Conservation (phyloP, 1,140 invertebrate genomes). For the Sarcophaga peregrina region DNA sequence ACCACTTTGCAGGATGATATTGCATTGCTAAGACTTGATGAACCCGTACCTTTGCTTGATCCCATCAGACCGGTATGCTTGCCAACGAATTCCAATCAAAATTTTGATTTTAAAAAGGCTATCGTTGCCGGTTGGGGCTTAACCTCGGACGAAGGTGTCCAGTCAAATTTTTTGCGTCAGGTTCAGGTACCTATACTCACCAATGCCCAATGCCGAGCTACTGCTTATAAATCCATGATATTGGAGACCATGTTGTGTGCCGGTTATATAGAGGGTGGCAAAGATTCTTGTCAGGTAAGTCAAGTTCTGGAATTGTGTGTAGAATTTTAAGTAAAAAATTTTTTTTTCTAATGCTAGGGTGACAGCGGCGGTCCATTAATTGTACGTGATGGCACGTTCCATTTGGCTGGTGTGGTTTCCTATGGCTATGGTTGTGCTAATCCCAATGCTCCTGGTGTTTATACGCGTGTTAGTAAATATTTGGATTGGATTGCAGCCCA, state of each 20-base stretch:
- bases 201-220: constrained; percentile 85
- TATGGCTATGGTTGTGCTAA: constrained; percentile 84
- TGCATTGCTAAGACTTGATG: constrained; percentile 70
- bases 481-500: constrained; percentile 63
- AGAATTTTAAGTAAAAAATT: constrained; percentile 43
- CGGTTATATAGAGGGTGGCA: constrained; percentile 86
- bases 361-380: constrained; percentile 83
- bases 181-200: constrained; percentile 89
- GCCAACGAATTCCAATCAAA: constrained; percentile 68
- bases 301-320: neutral
- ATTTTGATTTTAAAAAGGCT: constrained; percentile 69
- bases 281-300: constrained; percentile 87
- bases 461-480: constrained; percentile 61
- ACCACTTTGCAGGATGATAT: constrained; percentile 80
- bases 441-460: constrained; percentile 84
- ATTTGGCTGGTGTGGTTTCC: constrained; percentile 83
- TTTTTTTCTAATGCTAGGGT: constrained; percentile 53
- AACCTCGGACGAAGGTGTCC: constrained; percentile 83
- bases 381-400: constrained; percentile 86
- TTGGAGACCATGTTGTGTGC: constrained; percentile 91
- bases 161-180: constrained; percentile 85
- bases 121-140: constrained; percentile 92
- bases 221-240: constrained; percentile 90
- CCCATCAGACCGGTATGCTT: constrained; percentile 89
- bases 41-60: constrained; percentile 78